Conservation (phyloP, 1,140 invertebrate genomes). For the Tetraneura akinire region DNA sequence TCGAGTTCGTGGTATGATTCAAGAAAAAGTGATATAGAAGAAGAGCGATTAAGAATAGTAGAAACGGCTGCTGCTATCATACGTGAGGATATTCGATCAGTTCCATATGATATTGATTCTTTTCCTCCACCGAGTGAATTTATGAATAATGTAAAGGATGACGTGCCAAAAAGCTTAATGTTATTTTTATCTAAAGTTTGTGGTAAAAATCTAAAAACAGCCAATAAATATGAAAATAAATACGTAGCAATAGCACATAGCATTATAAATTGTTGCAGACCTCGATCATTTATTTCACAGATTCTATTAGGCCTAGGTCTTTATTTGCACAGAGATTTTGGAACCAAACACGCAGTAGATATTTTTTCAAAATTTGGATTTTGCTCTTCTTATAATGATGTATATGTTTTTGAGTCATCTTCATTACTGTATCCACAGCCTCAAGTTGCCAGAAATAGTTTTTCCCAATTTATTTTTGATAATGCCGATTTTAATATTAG, state of each 20-base stretch:
- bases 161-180: background rate
- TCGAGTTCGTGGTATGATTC: background rate
- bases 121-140: background rate
- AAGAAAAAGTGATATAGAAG: background rate
- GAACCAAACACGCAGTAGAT: background rate
- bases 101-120: background rate
- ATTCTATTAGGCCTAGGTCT: background rate
- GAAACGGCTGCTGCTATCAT: background rate
- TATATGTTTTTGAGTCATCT: no score
- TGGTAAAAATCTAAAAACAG: background rate
- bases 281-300: background rate
- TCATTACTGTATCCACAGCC: no score
- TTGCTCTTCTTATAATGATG: no score
- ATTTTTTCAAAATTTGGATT: no score
- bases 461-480: no score
- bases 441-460: no score
- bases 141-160: background rate
- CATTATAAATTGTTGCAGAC: background rate
- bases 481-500: no score
- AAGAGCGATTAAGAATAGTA: background rate
- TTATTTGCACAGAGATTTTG: constrained; percentile 6
- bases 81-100: background rate
- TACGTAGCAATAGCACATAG: background rate
- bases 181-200: background rate
- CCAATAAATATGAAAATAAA: background rate